A percentile compares a stretch with the other conserved stretches of the same genome.
These are phyloP conservation scores for Dreissena rostriformis DNA, from an alignment of 1,140 invertebrate species.

Conservation along the genomic window DNA sequence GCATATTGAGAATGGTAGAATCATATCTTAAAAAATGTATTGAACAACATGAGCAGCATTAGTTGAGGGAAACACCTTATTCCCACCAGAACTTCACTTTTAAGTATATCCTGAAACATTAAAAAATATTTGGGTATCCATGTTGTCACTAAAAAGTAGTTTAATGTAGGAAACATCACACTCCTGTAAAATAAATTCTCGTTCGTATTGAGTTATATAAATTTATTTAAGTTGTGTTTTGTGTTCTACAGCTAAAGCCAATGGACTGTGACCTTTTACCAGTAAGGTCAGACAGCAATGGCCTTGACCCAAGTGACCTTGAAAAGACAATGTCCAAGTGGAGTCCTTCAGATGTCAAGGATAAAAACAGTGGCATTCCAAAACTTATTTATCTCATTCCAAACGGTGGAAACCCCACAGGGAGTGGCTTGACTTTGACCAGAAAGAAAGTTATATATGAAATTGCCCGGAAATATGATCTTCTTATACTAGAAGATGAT, in stretches of 20 bases:
- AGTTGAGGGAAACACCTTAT: no score
- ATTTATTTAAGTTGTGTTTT: not conserved
- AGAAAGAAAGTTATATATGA: slow-evolving; percentile 87
- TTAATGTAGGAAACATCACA: no score
- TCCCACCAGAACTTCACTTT: no score
- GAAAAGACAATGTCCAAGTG: slow-evolving; percentile 73
- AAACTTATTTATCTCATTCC: slow-evolving; percentile 85
- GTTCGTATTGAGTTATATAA: no score
- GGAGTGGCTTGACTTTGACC: slow-evolving; percentile 85
- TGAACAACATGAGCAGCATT: no score
- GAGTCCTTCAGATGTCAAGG: slow-evolving; percentile 69
- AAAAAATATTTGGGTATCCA: no score
- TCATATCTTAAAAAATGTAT: no score
- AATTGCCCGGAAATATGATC: slow-evolving; percentile 88
- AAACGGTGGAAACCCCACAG: slow-evolving; percentile 88
- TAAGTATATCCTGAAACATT: no score
- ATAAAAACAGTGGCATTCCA: slow-evolving; percentile 74
- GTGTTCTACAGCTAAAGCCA: slow-evolving; percentile 33
- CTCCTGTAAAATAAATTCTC: no score
- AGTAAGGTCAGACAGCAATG: slow-evolving; percentile 59
- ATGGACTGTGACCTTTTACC: slow-evolving; percentile 44
- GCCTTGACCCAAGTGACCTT: slow-evolving; percentile 77
- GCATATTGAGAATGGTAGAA: no score
- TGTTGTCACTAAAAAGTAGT: no score
- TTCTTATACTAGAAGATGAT: slow-evolving; percentile 91